These are phyloP conservation scores for Ferrisia virgata DNA, from an alignment of 2,888 invertebrate species.

Conservation along the genomic window DNA sequence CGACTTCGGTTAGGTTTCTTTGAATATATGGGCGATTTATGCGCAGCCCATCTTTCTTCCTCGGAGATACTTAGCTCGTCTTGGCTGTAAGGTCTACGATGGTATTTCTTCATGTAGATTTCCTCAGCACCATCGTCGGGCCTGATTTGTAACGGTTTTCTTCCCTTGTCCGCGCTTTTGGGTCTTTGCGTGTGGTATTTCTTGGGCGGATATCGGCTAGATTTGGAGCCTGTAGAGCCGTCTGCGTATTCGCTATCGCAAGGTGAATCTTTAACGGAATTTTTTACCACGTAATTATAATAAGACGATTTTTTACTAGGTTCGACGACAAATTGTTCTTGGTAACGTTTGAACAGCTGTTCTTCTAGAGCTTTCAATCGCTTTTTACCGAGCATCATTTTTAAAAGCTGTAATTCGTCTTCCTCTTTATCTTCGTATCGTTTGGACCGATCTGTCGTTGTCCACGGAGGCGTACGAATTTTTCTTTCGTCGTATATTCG, in stretches of 20 bases:
- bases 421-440: conserved; percentile 18
- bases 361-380: conserved; percentile 38
- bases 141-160: background rate
- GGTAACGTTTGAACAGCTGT: conserved; percentile 38
- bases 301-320: conserved; percentile 29
- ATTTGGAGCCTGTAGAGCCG: background rate
- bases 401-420: conserved; percentile 28
- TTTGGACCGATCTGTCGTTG: conserved; percentile 29
- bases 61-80: conserved; percentile 50
- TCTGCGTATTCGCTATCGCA: conserved; percentile 6
- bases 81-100: conserved; percentile 49
- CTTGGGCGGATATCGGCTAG: background rate
- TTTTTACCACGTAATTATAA: background rate
- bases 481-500: conserved; percentile 29
- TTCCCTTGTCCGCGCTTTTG: conserved; percentile 36
- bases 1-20: conserved; percentile 14
- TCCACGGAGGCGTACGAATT: conserved; percentile 32
- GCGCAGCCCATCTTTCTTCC: conserved; percentile 51
- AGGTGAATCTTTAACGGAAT: background rate
- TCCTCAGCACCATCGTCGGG: conserved; percentile 27
- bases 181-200: conserved; percentile 32
- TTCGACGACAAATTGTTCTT: conserved; percentile 2
- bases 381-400: conserved; percentile 43
- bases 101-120: conserved; percentile 15
- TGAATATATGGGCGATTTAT: conserved; percentile 52